These are phyloP conservation scores for Meloidogyne hapla DNA, from an alignment of 1,140 invertebrate species.

Conservation along the genomic window DNA sequence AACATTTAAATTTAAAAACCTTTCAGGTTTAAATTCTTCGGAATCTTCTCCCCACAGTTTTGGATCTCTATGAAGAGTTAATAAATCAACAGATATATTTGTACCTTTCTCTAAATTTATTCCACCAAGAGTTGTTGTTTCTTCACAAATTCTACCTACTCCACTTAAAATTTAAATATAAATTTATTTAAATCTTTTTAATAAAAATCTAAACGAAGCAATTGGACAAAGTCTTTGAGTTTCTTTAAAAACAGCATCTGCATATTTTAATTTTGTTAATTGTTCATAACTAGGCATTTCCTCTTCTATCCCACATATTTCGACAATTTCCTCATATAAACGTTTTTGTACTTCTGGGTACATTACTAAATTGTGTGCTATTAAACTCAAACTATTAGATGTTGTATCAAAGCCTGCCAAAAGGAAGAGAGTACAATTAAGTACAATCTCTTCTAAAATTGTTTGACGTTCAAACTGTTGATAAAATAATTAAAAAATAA, in stretches of 20 bases:
- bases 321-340: conserved; percentile 65
- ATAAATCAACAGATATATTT: conserved; percentile 29
- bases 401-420: conserved; percentile 75
- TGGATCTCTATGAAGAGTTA: conserved; percentile 30
- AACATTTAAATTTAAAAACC: conserved; percentile 13
- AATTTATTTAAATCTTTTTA: too few species aligned
- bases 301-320: conserved; percentile 61
- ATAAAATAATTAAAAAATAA: neutral
- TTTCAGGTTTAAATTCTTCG: conserved; percentile 38
- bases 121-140: conserved; percentile 35
- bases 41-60: conserved; percentile 43
- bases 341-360: conserved; percentile 71
- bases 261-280: conserved; percentile 51
- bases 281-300: conserved; percentile 47
- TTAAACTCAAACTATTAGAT: conserved; percentile 72
- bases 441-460: conserved; percentile 31
- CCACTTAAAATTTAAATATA: conserved; percentile 13
- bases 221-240: conserved; percentile 55
- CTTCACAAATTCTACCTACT: conserved; percentile 20
- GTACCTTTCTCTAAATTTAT: conserved; percentile 28
- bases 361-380: conserved; percentile 72
- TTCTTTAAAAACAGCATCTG: conserved; percentile 57
- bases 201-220: conserved; percentile 19
- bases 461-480: neutral
- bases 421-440: conserved; percentile 8